Evolutionary conservation across 2,113 vertebrate genomes (phyloP).

Genomic region (Sorex araneus): DNA sequence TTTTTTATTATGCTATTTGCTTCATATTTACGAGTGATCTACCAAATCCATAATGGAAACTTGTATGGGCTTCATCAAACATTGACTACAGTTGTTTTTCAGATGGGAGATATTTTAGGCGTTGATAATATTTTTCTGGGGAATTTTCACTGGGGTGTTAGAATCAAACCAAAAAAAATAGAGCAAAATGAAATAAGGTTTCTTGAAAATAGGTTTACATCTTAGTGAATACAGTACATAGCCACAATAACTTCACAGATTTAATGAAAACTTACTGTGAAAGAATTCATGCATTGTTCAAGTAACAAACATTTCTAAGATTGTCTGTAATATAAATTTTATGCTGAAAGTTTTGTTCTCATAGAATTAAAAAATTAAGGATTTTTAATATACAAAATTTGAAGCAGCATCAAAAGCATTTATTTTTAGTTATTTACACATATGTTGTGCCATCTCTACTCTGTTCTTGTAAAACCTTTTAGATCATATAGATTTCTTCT

Average conservation of each 20-base stretch:
- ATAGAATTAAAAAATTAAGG: background rate
- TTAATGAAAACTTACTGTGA: background rate
- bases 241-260: background rate
- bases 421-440: constrained; percentile 15
- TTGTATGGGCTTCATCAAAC: constrained; percentile 52
- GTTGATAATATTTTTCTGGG: background rate
- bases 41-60: constrained; percentile 40
- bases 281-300: constrained; percentile 4
- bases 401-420: background rate
- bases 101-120: constrained; percentile 31
- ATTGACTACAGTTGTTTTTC: background rate
- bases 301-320: background rate
- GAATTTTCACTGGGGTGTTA: background rate
- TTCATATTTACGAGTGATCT: constrained; percentile 70
- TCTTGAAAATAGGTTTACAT: background rate
- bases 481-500: background rate
- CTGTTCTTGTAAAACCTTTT: background rate
- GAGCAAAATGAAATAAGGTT: background rate
- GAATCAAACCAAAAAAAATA: background rate
- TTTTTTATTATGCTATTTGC: constrained; percentile 69
- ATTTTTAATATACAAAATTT: background rate
- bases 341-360: constrained; percentile 32
- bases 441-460: background rate
- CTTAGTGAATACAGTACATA: background rate
- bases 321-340: constrained; percentile 32